Conservation (phyloP, 2,888 invertebrate species). For the Criorhina ranunculi region DNA sequence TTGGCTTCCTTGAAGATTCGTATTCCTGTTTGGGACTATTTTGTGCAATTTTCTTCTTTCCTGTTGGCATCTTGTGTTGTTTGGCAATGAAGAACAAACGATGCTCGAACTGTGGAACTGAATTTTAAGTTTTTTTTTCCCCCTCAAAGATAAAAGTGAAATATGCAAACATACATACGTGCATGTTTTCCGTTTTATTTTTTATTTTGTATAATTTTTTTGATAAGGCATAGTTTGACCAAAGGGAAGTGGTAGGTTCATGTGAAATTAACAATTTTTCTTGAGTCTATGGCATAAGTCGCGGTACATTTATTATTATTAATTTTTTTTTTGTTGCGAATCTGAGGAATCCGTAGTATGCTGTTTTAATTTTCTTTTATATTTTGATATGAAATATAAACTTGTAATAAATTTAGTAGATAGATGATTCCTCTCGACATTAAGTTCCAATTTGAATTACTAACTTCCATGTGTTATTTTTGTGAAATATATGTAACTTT, state of each 20-base stretch:
- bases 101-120: constrained; percentile 94
- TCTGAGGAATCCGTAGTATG: not conserved
- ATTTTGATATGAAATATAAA: constrained; percentile 21
- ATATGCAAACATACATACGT: not conserved
- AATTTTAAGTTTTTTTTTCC: constrained; percentile 85
- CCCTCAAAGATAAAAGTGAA: constrained; percentile 16
- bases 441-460: not conserved
- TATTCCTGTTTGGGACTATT: constrained; percentile 93
- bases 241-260: not conserved
- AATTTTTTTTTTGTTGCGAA: constrained; percentile 14
- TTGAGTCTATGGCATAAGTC: no score
- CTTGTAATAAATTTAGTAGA: constrained; percentile 22
- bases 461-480: not conserved
- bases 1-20: constrained; percentile 94
- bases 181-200: constrained; percentile 16
- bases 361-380: not conserved
- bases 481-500: constrained; percentile 5
- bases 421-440: not conserved
- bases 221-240: constrained; percentile 9
- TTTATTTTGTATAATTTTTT: no score
- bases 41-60: constrained; percentile 88
- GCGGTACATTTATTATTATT: no score
- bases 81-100: constrained; percentile 92
- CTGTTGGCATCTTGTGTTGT: constrained; percentile 94
- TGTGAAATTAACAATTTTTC: constrained; percentile 6